Conservation (phyloP, 2,113 vertebrate genomes). For the Notothenia coriiceps region DNA sequence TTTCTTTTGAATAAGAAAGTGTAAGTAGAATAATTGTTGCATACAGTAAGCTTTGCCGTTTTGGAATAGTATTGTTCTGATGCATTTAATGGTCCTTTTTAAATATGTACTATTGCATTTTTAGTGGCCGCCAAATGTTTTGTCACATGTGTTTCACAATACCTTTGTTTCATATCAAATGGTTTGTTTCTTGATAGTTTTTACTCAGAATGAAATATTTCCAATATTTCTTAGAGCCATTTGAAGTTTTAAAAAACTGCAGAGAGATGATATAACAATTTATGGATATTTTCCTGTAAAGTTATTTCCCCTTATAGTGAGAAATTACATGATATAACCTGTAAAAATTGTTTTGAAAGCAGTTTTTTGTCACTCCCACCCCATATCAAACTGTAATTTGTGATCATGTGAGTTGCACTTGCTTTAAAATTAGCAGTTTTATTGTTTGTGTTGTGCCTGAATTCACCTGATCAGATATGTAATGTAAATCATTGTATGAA, state of each 20-base stretch:
- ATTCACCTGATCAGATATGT: constrained; percentile 25
- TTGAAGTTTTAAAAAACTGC: constrained; percentile 6
- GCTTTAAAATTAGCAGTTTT: constrained; percentile 17
- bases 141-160: background rate
- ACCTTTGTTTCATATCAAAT: background rate
- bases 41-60: constrained; percentile 58
- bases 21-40: constrained; percentile 44
- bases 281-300: constrained; percentile 5
- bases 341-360: background rate
- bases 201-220: constrained; percentile 4
- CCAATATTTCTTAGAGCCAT: background rate
- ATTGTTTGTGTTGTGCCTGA: constrained; percentile 1
- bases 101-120: constrained; percentile 7
- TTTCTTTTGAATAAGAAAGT: constrained; percentile 52
- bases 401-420: constrained; percentile 30
- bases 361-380: constrained; percentile 12
- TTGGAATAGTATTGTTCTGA: constrained; percentile 18
- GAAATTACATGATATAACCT: constrained; percentile 21
- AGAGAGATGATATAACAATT: constrained; percentile 5
- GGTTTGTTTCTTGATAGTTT: constrained; percentile 4
- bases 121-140: constrained; percentile 27
- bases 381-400: constrained; percentile 20
- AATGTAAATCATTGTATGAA: constrained; percentile 18
- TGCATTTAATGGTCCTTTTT: constrained; percentile 28
- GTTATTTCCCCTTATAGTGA: background rate